Conservation (phyloP, 2,888 invertebrate species). For the Scelioninae gen. 1 region DNA sequence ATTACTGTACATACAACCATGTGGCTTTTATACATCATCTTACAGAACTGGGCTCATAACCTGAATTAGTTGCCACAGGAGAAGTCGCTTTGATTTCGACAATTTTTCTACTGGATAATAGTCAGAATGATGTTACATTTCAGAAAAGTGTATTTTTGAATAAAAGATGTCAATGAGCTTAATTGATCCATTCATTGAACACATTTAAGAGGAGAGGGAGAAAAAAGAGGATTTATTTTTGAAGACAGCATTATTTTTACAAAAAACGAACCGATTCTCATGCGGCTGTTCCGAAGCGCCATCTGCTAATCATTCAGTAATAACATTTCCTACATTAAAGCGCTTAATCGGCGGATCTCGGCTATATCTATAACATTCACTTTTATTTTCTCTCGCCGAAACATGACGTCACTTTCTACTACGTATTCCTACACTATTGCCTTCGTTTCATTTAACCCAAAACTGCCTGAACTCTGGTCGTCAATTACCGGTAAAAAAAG, state of each 20-base stretch:
- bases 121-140: neutral
- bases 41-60: conserved; percentile 7
- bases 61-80: conserved; percentile 7
- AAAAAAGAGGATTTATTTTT: conserved; percentile 8
- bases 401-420: too few species aligned
- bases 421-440: too few species aligned
- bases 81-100: neutral
- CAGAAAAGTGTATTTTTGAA: conserved; percentile 1
- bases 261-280: neutral
- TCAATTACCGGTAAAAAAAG: too few species aligned
- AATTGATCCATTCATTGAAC: neutral
- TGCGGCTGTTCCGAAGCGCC: conserved; percentile 10
- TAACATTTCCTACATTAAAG: conserved; percentile 28
- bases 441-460: too few species aligned
- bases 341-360: conserved; percentile 17
- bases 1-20: conserved; percentile 37
- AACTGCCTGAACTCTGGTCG: too few species aligned
- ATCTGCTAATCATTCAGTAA: conserved; percentile 26
- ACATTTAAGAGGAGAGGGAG: neutral
- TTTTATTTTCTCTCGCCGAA: conserved; percentile 15
- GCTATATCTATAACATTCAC: conserved; percentile 7
- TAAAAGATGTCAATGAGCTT: conserved; percentile 8
- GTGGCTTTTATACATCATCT: conserved; percentile 35
- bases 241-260: conserved; percentile 11
- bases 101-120: conserved; percentile 11